Conservation (phyloP, 2,888 invertebrate genomes). For the Eilema griseolum region DNA sequence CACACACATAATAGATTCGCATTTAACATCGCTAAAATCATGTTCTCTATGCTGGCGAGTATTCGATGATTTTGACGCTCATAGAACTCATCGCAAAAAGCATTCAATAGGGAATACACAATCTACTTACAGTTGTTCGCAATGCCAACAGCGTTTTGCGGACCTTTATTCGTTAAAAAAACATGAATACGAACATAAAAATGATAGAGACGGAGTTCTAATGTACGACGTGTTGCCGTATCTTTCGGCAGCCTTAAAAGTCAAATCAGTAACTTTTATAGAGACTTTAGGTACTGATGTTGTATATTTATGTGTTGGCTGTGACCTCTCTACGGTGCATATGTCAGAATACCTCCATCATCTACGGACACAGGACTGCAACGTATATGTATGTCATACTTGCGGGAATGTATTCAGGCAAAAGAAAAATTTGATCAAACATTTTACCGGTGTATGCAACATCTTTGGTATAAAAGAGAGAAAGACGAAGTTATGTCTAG, state of each 20-base stretch:
- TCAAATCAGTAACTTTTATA: conserved; percentile 60
- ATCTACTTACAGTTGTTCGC: conserved; percentile 60
- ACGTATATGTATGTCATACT: conserved; percentile 54
- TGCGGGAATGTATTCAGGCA: conserved; percentile 61
- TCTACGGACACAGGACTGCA: conserved; percentile 54
- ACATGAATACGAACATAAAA: conserved; percentile 57
- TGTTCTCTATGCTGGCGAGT: conserved; percentile 67
- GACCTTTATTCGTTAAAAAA: conserved; percentile 51
- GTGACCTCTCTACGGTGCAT: conserved; percentile 47
- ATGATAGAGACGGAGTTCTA: conserved; percentile 58
- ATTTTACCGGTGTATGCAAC: conserved; percentile 40
- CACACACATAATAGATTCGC: conserved; percentile 64
- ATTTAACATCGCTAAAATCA: conserved; percentile 56
- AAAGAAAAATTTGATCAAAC: conserved; percentile 50
- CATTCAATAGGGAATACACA: conserved; percentile 51
- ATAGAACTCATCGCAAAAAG: conserved; percentile 59
- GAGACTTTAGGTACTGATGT: conserved; percentile 40
- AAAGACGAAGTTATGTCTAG: conserved; percentile 43
- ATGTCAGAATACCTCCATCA: conserved; percentile 60
- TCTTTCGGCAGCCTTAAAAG: conserved; percentile 65
- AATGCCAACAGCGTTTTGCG: conserved; percentile 58
- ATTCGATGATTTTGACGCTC: conserved; percentile 49
- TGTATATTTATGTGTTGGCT: conserved; percentile 55
- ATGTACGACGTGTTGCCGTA: conserved; percentile 55
- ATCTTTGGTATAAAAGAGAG: background rate